phyloP scores from a whole-genome alignment of 2,797 vertebrate genomes.

The Amphiprion clarkii region DNA sequence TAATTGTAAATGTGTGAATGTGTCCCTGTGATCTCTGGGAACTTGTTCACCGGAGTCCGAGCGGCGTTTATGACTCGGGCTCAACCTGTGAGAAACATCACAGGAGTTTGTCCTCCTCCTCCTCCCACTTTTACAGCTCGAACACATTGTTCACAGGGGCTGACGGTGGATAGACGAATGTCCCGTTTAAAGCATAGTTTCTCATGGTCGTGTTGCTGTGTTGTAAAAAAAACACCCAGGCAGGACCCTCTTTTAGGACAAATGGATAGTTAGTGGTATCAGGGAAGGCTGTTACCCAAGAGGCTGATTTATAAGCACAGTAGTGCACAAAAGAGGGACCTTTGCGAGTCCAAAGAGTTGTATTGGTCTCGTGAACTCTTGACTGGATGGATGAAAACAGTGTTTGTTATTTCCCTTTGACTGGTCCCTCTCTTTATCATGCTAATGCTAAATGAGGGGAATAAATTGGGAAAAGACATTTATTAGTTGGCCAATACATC shows the following conservation, averaged over 20 bases:
- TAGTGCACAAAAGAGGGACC: slow-evolving; percentile 31
- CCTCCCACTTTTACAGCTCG: slow-evolving; percentile 60
- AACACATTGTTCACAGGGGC: slow-evolving; percentile 59
- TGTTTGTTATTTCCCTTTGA: slow-evolving; percentile 34
- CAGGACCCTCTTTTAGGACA: slow-evolving; percentile 26
- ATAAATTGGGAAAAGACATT: slow-evolving; percentile 31
- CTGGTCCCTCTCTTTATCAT: slow-evolving; percentile 39
- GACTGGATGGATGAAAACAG: slow-evolving; percentile 38
- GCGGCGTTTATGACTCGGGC: slow-evolving; percentile 60
- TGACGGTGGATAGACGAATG: slow-evolving; percentile 49
- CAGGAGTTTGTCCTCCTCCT: slow-evolving; percentile 36
- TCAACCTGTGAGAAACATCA: slow-evolving; percentile 79
- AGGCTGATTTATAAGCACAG: slow-evolving; percentile 50
- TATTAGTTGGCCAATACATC: slow-evolving; percentile 28
- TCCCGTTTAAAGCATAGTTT: slow-evolving; percentile 51
- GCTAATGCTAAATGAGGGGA: slow-evolving; percentile 38
- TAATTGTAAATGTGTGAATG: slow-evolving; percentile 74
- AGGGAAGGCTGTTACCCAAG: slow-evolving; percentile 20
- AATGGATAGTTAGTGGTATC: slow-evolving; percentile 12
- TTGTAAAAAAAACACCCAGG: slow-evolving; percentile 59
- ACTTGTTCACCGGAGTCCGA: slow-evolving; percentile 42
- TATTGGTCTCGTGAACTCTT: slow-evolving; percentile 39
- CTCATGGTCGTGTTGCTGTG: slow-evolving; percentile 54
- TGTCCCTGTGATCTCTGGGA: slow-evolving; percentile 37
- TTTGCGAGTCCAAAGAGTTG: slow-evolving; percentile 3